phyloP scores from a whole-genome alignment of 2,113 vertebrate species.

The Aegotheles bennettii region DNA sequence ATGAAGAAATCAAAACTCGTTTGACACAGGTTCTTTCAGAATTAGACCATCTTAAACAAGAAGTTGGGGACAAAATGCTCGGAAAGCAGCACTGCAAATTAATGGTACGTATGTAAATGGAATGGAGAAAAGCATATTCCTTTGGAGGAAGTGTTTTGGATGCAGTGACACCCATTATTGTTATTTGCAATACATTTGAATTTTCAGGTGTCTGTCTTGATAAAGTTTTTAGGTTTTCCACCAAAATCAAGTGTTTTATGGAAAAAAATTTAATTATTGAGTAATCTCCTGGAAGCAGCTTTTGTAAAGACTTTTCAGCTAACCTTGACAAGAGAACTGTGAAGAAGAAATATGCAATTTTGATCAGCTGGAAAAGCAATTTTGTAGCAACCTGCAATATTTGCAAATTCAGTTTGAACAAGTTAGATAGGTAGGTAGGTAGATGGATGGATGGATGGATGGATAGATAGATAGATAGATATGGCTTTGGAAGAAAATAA shows the following conservation, averaged over 20 bases:
- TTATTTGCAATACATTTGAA: background rate
- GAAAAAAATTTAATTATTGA: background rate
- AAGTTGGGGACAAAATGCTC: background rate
- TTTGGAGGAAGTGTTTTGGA: background rate
- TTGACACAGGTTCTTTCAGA: slow-evolving; percentile 1
- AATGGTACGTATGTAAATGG: background rate
- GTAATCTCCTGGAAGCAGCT: background rate
- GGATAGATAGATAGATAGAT: no score
- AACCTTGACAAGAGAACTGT: background rate
- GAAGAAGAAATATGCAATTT: background rate
- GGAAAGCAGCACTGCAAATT: background rate
- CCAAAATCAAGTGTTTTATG: background rate
- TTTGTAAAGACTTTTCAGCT: background rate
- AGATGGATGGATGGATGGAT: no score
- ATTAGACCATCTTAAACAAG: background rate
- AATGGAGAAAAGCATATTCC: background rate
- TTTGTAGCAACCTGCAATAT: background rate
- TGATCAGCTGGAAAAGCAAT: background rate
- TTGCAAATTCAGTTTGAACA: background rate
- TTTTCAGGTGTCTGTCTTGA: background rate
- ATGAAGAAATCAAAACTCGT: slow-evolving; percentile 26
- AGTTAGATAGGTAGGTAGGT: background rate
- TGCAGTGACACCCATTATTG: background rate
- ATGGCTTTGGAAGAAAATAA: background rate
- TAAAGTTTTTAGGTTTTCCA: background rate